A percentile compares a stretch with the other conserved stretches of the same genome.
These are phyloP conservation scores for Antedon mediterranea DNA, from an alignment of 53 echinoderm and acorn worm genomes.

Conservation along the genomic window DNA sequence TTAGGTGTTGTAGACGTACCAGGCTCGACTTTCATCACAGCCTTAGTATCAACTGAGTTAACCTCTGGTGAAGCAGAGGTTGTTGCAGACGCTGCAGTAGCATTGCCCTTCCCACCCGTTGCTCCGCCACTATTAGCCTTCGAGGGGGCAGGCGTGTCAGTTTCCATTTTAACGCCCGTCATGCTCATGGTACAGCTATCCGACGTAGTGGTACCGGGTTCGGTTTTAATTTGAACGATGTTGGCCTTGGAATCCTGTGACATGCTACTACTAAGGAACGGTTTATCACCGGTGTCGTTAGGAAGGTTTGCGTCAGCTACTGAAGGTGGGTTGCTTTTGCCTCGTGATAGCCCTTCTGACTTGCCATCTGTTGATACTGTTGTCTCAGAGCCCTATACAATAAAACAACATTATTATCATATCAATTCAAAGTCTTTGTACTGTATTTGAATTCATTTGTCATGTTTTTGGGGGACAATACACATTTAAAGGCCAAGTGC, in stretches of 20 bases:
- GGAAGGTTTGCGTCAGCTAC: neutral
- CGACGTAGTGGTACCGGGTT: neutral
- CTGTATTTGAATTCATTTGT: too few relatives aligned
- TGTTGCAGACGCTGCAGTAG: neutral
- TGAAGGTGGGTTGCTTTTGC: neutral
- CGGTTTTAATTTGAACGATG: neutral
- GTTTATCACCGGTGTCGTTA: neutral
- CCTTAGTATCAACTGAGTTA: conserved; percentile 8
- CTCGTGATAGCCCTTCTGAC: neutral
- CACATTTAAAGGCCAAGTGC: too few relatives aligned
- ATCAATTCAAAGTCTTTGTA: too few relatives aligned
- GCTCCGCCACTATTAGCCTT: neutral
- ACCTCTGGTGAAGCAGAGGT: neutral
- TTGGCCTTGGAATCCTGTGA: conserved; percentile 9
- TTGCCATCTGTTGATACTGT: neutral
- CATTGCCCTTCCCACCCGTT: neutral
- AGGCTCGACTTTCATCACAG: neutral
- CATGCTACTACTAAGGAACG: conserved; percentile 1
- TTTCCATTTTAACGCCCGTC: conserved; percentile 3
- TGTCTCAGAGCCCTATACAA: neutral
- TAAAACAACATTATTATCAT: too few relatives aligned
- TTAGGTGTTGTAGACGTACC: neutral
- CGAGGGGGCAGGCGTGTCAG: neutral
- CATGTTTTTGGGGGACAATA: too few relatives aligned
- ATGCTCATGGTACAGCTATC: neutral